Evolutionary conservation across 2,888 invertebrate genomes (phyloP).

Genomic region (Lycia hirtaria): DNA sequence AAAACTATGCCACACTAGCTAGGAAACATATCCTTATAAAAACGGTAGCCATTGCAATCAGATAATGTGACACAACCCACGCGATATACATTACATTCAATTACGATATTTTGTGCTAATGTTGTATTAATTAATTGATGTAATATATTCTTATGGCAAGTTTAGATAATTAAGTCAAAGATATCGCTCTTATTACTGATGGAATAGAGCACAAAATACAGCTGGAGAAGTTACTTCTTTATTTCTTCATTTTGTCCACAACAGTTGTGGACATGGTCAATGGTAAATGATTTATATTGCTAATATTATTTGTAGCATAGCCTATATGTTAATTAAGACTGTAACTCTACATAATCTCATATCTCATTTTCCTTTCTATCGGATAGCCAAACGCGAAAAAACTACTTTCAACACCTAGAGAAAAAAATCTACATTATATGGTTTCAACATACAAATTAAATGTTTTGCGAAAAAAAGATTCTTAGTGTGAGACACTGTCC

Average conservation of each 20-base stretch:
- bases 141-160: slow-evolving; percentile 38
- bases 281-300: slow-evolving; percentile 6
- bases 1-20: no score
- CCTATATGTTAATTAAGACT: no score
- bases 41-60: slow-evolving; percentile 7
- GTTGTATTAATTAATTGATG: slow-evolving; percentile 54
- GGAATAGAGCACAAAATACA: not conserved
- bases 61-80: slow-evolving; percentile 46
- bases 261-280: not conserved
- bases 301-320: slow-evolving; percentile 5
- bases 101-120: slow-evolving; percentile 43
- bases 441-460: no score
- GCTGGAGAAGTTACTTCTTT: no score
- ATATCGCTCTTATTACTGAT: not conserved
- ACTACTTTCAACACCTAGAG: no score
- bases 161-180: not conserved
- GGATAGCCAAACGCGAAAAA: no score
- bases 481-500: no score
- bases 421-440: no score
- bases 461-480: no score
- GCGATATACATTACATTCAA: slow-evolving; percentile 45
- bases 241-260: no score
- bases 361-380: no score
- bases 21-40: not conserved
- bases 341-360: no score